phyloP scores from a whole-genome alignment of 2,888 invertebrate genomes.

The Halictus ligatus region DNA sequence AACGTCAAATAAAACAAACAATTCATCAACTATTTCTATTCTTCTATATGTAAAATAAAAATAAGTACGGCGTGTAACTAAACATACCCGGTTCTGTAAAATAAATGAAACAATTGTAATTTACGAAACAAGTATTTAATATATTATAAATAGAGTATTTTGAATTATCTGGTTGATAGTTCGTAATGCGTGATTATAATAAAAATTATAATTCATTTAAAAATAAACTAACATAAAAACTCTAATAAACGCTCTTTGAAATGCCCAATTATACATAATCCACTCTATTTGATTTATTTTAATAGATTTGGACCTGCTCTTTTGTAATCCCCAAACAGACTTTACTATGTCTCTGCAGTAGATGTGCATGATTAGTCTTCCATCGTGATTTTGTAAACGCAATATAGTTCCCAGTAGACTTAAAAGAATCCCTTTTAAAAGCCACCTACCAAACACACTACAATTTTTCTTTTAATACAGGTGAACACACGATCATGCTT shows the following conservation, averaged over 20 bases:
- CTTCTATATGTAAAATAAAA: slow-evolving; percentile 72
- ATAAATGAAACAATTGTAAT: slow-evolving; percentile 54
- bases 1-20: slow-evolving; percentile 62
- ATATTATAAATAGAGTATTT: slow-evolving; percentile 57
- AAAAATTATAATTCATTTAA: slow-evolving; percentile 45
- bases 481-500: slow-evolving; percentile 48
- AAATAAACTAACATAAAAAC: slow-evolving; percentile 55
- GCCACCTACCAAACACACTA: slow-evolving; percentile 54
- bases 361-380: slow-evolving; percentile 44
- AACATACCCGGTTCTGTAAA: slow-evolving; percentile 66
- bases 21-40: slow-evolving; percentile 57
- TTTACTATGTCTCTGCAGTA: slow-evolving; percentile 19
- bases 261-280: slow-evolving; percentile 50
- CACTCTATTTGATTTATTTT: slow-evolving; percentile 28
- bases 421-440: slow-evolving; percentile 37
- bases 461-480: slow-evolving; percentile 47
- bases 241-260: slow-evolving; percentile 54
- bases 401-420: slow-evolving; percentile 27
- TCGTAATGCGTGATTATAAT: slow-evolving; percentile 38
- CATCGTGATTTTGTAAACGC: slow-evolving; percentile 41
- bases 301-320: slow-evolving; percentile 18
- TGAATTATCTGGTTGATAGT: slow-evolving; percentile 44
- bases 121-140: slow-evolving; percentile 58
- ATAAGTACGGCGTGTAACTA: slow-evolving; percentile 76
- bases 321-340: slow-evolving; percentile 47